These are phyloP conservation scores for Epizoanthus rinbou DNA, from an alignment of 92 coral and sea anemone species.

Conservation along the genomic window DNA sequence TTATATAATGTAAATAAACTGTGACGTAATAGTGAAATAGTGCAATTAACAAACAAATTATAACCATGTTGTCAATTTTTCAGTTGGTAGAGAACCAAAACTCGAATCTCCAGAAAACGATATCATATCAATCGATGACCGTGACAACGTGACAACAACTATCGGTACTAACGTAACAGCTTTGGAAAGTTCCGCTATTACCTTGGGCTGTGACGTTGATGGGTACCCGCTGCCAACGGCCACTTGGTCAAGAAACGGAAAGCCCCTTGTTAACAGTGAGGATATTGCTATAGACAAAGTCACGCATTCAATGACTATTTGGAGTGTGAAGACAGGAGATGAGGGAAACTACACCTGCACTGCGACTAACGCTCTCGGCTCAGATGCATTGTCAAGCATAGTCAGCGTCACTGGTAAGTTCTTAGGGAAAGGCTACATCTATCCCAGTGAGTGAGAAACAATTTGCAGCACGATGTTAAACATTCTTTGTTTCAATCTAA, in stretches of 20 bases:
- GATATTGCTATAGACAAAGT: neutral
- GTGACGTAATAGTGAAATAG: no score
- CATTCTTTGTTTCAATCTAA: no score
- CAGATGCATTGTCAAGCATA: neutral
- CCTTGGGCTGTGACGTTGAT: conserved; percentile 8
- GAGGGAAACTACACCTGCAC: conserved; percentile 9
- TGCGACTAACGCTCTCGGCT: conserved; percentile 26
- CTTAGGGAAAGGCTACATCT: no score
- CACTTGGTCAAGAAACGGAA: conserved; percentile 7
- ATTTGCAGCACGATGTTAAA: no score
- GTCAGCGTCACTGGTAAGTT: conserved; percentile 30
- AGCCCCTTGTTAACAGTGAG: neutral
- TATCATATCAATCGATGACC: conserved; percentile 20
- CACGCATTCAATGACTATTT: neutral
- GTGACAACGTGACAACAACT: conserved; percentile 59
- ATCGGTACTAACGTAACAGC: conserved; percentile 53
- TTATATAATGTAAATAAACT: no score
- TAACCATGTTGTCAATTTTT: no score
- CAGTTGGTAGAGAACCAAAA: conserved; percentile 28
- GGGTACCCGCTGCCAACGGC: conserved; percentile 20
- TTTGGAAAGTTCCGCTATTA: conserved; percentile 20
- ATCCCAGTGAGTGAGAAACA: no score
- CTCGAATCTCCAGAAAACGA: conserved; percentile 32
- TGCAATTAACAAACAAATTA: neutral
- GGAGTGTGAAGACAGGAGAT: conserved; percentile 17